phyloP scores from a whole-genome alignment of 35 echinoderm and acorn worm genomes.

The Apostichopus japonicus region DNA sequence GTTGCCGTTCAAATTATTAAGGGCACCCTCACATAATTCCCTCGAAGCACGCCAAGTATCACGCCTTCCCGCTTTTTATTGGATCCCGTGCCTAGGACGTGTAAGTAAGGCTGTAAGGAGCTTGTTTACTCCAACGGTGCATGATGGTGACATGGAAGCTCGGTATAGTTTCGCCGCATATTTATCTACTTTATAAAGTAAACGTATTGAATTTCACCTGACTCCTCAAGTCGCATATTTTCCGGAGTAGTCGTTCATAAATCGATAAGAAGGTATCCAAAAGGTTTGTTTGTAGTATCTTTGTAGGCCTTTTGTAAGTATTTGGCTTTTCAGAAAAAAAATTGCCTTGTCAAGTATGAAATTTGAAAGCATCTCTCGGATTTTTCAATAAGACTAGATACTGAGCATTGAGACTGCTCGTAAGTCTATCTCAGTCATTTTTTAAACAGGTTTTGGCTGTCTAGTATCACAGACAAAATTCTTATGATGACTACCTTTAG shows the following conservation, averaged over 20 bases:
- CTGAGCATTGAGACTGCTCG: slow-evolving; percentile 76
- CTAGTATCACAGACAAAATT: slow-evolving; percentile 70
- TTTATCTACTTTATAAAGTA: slow-evolving; percentile 45
- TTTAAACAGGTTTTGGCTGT: slow-evolving; percentile 75
- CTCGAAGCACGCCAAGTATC: slow-evolving; percentile 25
- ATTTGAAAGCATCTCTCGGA: slow-evolving; percentile 66
- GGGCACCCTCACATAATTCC: slow-evolving; percentile 33
- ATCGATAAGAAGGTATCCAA: slow-evolving; percentile 65
- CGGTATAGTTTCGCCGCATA: neutral
- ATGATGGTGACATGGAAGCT: neutral
- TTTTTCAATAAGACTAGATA: slow-evolving; percentile 75
- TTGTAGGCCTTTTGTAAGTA: slow-evolving; percentile 56
- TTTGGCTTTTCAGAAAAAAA: slow-evolving; percentile 53
- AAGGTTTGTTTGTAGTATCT: slow-evolving; percentile 53
- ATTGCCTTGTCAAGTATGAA: slow-evolving; percentile 52
- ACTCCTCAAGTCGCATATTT: slow-evolving; percentile 55
- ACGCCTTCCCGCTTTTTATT: slow-evolving; percentile 1
- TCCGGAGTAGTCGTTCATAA: slow-evolving; percentile 54
- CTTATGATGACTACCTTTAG: slow-evolving; percentile 70
- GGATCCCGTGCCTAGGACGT: neutral
- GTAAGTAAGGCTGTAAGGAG: slow-evolving; percentile 34
- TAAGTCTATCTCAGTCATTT: slow-evolving; percentile 70
- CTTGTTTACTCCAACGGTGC: slow-evolving; percentile 5
- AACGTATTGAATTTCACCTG: slow-evolving; percentile 43
- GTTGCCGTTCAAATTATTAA: slow-evolving; percentile 21